Conservation (phyloP, 2,113 vertebrate genomes). For the Myrmecophaga tridactyla region DNA sequence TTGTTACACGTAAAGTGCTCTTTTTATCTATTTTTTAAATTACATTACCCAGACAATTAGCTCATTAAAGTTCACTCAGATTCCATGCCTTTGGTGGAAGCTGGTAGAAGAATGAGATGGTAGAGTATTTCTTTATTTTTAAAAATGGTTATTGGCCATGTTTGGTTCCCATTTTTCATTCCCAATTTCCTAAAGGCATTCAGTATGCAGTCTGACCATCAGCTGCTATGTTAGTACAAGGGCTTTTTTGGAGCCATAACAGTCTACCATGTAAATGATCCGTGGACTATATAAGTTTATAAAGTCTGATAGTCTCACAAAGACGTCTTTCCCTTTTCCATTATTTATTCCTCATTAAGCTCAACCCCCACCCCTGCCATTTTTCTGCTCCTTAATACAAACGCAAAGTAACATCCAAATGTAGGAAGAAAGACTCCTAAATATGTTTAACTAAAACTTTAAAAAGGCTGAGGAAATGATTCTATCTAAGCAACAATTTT, state of each 20-base stretch:
- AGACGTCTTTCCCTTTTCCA: constrained; percentile 65
- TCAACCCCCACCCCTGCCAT: neutral
- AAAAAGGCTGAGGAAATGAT: constrained; percentile 48
- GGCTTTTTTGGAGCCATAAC: constrained; percentile 81
- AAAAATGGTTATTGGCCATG: constrained; percentile 58
- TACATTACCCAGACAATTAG: constrained; percentile 70
- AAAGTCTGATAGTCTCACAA: constrained; percentile 82
- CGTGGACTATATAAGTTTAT: constrained; percentile 81
- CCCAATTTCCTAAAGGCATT: constrained; percentile 78
- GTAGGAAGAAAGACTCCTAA: constrained; percentile 51
- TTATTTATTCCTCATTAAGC: constrained; percentile 79
- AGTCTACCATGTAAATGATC: constrained; percentile 79
- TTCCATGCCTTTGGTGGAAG: constrained; percentile 45
- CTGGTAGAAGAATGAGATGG: constrained; percentile 11
- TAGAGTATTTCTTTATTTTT: constrained; percentile 52
- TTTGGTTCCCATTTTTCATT: constrained; percentile 69
- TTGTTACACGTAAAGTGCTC: neutral
- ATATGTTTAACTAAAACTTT: constrained; percentile 62
- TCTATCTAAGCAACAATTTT: constrained; percentile 52
- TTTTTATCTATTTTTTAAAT: constrained; percentile 22
- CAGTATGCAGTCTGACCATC: constrained; percentile 79
- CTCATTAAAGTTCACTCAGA: constrained; percentile 57
- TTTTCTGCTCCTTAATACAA: constrained; percentile 69
- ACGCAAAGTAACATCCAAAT: constrained; percentile 69
- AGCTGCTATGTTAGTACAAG: constrained; percentile 81